Evolutionary conservation across 1,140 invertebrate genomes (phyloP).

Genomic region (Caenorhabditis tropicalis): DNA sequence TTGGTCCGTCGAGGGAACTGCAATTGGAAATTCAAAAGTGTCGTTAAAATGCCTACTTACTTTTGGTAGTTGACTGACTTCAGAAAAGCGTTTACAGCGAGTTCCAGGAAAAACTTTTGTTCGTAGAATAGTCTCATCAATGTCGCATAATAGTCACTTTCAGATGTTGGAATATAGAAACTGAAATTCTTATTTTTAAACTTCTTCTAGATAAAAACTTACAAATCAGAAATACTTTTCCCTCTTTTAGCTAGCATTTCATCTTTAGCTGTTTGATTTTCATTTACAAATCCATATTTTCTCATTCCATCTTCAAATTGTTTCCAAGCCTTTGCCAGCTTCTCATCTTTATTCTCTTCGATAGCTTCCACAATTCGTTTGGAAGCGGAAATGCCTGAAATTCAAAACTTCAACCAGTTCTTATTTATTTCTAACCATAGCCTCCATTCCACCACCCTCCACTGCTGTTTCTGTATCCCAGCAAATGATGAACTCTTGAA

Average conservation of each 20-base stretch:
- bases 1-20: neutral
- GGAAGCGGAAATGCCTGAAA: neutral
- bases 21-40: neutral
- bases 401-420: too few relatives aligned
- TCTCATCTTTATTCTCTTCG: neutral
- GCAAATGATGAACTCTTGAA: neutral
- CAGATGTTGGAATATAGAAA: conserved; percentile 6
- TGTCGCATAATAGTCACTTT: neutral
- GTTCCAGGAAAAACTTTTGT: neutral
- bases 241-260: neutral
- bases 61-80: neutral
- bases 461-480: neutral
- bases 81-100: neutral
- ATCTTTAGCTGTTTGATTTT: neutral
- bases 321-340: neutral
- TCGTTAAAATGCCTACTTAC: neutral
- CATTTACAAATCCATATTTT: neutral
- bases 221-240: neutral
- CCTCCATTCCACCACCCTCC: neutral
- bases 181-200: neutral
- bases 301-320: neutral
- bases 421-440: neutral
- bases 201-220: neutral
- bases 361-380: neutral
- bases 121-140: conserved; percentile 11